Conservation (phyloP, 2,797 vertebrate genomes). For the Hyperoplus lanceolatus region DNA sequence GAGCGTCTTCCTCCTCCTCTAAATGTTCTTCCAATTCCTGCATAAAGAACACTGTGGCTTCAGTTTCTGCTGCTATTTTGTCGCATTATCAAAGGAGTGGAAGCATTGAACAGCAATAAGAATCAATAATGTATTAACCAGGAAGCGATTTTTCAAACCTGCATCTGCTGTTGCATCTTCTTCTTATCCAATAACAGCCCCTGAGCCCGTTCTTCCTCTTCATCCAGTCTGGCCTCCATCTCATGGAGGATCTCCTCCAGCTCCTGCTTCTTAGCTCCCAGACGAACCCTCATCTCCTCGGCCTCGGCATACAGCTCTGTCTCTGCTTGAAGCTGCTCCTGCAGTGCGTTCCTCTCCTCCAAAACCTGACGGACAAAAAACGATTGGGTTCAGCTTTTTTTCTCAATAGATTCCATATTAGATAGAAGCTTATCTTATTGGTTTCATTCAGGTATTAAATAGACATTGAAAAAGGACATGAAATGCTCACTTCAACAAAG, state of each 20-base stretch:
- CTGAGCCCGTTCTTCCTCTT: conserved; percentile 94
- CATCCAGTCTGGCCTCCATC: conserved; percentile 96
- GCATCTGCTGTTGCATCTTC: conserved; percentile 97
- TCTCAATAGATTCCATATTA: neutral
- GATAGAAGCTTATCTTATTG: neutral
- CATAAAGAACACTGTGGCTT: neutral
- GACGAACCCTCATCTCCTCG: conserved; percentile 95
- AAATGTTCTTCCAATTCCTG: conserved; percentile 97
- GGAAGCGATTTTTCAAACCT: conserved; percentile 80
- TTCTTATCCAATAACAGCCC: conserved; percentile 92
- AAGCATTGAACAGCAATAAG: neutral
- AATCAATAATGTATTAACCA: neutral
- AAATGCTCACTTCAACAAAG: neutral
- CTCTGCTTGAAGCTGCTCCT: conserved; percentile 97
- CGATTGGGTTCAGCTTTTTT: neutral
- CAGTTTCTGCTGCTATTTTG: neutral
- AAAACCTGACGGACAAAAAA: conserved; percentile 79
- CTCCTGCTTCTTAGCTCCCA: conserved; percentile 95
- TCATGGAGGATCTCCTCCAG: conserved; percentile 97
- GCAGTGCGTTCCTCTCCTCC: conserved; percentile 93
- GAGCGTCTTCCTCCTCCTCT: conserved; percentile 95
- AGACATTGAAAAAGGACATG: neutral
- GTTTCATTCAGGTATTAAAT: neutral
- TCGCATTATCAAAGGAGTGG: neutral
- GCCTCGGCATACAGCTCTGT: conserved; percentile 96